A percentile compares a stretch with the other conserved stretches of the same genome.
Conservation (phyloP, 2,888 invertebrate genomes). For the Liodrosophila aerea region DNA sequence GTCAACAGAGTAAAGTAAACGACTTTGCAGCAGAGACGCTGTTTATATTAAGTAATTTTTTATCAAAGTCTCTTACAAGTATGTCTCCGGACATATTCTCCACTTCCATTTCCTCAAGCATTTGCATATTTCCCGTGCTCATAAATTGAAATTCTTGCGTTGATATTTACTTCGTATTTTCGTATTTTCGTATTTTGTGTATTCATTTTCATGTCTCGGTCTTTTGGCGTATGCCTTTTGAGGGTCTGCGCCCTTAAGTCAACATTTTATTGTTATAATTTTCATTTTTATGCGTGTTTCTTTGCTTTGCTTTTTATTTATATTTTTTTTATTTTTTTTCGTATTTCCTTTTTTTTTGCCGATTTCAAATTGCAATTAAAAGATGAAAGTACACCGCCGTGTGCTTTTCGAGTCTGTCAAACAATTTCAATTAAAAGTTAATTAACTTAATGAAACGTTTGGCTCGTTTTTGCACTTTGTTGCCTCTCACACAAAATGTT, state of each 20-base stretch:
- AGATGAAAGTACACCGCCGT: constrained; percentile 47
- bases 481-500: constrained; percentile 16
- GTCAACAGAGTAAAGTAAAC: too few relatives aligned
- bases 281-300: constrained; percentile 6
- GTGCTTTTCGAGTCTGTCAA: constrained; percentile 44
- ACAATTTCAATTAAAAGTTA: constrained; percentile 75
- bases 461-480: constrained; percentile 45
- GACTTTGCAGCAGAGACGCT: too few relatives aligned
- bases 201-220: neutral
- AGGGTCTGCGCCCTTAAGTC: neutral
- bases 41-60: too few relatives aligned
- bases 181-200: neutral
- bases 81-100: neutral
- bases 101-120: too few relatives aligned
- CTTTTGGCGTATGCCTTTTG: neutral
- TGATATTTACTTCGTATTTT: constrained; percentile 6
- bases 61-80: neutral
- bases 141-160: constrained; percentile 36
- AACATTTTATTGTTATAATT: constrained; percentile 10
- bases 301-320: constrained; percentile 6
- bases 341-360: constrained; percentile 10
- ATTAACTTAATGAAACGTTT: constrained; percentile 73
- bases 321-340: too few relatives aligned
- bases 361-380: constrained; percentile 55
- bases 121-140: constrained; percentile 1